Conservation (phyloP, 1,140 invertebrate genomes). For the Magallana angulata region DNA sequence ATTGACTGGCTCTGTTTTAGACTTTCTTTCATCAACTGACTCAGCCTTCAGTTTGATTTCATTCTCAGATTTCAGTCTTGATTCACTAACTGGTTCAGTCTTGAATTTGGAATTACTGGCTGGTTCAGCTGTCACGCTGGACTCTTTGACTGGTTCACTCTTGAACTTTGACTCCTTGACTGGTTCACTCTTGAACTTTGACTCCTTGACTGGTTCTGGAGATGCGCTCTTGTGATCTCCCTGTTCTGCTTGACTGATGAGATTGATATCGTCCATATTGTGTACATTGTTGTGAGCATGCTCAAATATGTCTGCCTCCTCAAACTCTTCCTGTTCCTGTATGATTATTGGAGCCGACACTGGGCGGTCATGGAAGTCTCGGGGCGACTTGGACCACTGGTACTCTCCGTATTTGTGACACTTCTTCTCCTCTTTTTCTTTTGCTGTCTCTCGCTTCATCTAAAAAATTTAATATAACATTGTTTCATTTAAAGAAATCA, state of each 20-base stretch:
- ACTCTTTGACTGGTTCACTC: conserved; percentile 3
- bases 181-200: conserved; percentile 26
- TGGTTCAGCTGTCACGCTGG: not conserved
- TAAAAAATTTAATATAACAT: not conserved
- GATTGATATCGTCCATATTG: not conserved
- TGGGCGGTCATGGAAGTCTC: not conserved
- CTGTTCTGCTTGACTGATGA: not conserved
- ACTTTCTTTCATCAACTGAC: too few species aligned
- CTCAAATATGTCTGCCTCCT: conserved; percentile 61
- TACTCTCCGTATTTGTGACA: not conserved
- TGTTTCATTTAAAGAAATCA: too few species aligned
- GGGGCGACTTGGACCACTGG: not conserved
- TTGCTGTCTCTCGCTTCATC: not conserved
- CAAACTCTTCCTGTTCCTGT: conserved; percentile 54
- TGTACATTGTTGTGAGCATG: conserved; percentile 18
- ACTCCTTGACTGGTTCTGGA: not conserved
- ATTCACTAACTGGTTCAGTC: too few species aligned
- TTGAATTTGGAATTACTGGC: not conserved
- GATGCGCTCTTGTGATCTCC: not conserved
- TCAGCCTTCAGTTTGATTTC: too few species aligned
- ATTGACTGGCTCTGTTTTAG: not conserved
- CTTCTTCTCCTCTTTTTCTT: not conserved
- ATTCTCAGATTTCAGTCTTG: too few species aligned
- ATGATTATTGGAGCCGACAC: conserved; percentile 53
- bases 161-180: not conserved